Percentiles rank a stretch among this genome's conserved stretches.
phyloP scores from a whole-genome alignment of 2,113 vertebrate species.

The Sinocyclocheilus grahami region DNA sequence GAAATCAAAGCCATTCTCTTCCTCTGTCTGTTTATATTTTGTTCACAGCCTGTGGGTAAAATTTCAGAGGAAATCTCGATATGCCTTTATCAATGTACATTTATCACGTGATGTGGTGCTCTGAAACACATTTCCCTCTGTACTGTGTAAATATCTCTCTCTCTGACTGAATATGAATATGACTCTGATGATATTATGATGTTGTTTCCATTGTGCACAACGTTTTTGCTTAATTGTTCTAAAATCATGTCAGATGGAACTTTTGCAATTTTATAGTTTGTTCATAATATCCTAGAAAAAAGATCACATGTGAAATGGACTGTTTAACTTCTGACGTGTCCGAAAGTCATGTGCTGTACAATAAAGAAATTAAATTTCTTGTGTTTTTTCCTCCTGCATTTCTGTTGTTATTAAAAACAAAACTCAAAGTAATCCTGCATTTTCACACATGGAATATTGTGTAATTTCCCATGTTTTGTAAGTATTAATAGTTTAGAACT shows the following conservation, averaged over 20 bases:
- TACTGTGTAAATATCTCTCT: conserved; percentile 54
- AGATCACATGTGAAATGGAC: conserved; percentile 32
- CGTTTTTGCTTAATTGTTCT: conserved; percentile 21
- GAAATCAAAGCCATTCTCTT: conserved; percentile 52
- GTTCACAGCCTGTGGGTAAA: neutral
- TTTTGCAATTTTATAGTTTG: conserved; percentile 44
- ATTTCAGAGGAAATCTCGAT: conserved; percentile 57
- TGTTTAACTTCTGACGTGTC: conserved; percentile 34
- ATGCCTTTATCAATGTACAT: conserved; percentile 59
- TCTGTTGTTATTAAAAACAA: neutral
- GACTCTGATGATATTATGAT: conserved; percentile 21
- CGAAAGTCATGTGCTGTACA: conserved; percentile 8
- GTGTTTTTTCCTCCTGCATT: conserved; percentile 32
- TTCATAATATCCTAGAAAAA: neutral
- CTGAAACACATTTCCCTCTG: conserved; percentile 59
- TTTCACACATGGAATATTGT: neutral
- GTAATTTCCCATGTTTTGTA: neutral
- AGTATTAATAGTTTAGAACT: neutral
- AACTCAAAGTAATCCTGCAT: neutral
- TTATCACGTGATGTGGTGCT: conserved; percentile 63
- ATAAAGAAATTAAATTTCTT: conserved; percentile 59
- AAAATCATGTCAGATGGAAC: neutral
- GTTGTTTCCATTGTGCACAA: conserved; percentile 32
- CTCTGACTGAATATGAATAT: conserved; percentile 63
- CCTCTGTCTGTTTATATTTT: conserved; percentile 6